Evolutionary conservation across 2,797 vertebrate species (phyloP), one percentile per base, ranked within the genome.

Genomic region (Acropternis orthonyx): DNA sequence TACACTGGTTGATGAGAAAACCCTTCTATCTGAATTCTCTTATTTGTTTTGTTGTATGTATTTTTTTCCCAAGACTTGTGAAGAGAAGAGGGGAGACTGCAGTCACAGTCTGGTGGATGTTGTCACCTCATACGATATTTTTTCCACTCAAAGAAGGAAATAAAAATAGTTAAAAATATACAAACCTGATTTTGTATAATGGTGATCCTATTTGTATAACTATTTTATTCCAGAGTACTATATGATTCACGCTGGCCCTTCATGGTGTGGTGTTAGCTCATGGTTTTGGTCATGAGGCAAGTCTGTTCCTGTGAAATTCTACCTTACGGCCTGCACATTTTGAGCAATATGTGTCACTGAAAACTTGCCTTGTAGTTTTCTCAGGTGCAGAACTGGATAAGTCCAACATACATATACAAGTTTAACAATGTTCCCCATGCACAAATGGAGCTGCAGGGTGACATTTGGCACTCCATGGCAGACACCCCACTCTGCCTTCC

Each of bases 401-500:
- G 5, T 51, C 20, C 30, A 78, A 10, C 24, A 26, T 7, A 49
- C 22, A 58, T 43, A 43, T 4, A 19, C 26, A 63, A 9, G 28
- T 54, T 76, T 37, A 78, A 21, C 43, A 8, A 10, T 21, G 12
- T 21, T 14, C 37, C 44, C 16, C 13, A 10, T 8, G 23, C n/a
- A 67, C 17, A 67, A 52, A 39, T n/a, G 27, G 55, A 88, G 41
- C 46, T 69, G 32, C 19, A 61, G 34, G 32, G 46, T 61, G 49
- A 69, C 23, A 26, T 65, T 55, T 28, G 24, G 9, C 44, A 71
- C 6, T 15, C 22, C 18, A 2, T 20, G 22, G 26, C 44, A 62
- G 68, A 39, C 16, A 32, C 17, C 2, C 3, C 1, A 0, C 36
- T 51, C 7, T 27, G 27, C 7, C 9, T 81, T 19, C 43, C 43